phyloP scores from a whole-genome alignment of 2,113 vertebrate species.

The Neodon shergylaensis region DNA sequence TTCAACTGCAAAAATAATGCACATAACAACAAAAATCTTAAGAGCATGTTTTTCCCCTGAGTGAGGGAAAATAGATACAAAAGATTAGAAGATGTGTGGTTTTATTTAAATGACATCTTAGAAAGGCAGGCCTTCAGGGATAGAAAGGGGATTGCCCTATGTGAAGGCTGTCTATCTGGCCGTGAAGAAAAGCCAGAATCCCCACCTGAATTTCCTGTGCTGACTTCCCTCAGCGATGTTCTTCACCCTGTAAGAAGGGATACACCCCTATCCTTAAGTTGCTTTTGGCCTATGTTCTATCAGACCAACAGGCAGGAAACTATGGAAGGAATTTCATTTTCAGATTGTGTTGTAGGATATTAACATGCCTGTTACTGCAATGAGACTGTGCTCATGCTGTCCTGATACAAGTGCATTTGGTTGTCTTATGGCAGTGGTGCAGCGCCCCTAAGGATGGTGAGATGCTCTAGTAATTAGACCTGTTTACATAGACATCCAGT shows the following conservation, averaged over 20 bases:
- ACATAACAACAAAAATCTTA: background rate
- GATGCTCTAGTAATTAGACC: background rate
- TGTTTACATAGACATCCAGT: background rate
- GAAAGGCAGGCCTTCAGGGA: background rate
- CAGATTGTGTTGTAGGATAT: background rate
- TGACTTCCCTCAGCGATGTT: background rate
- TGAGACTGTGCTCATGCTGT: background rate
- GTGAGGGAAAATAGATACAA: background rate
- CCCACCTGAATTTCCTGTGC: background rate
- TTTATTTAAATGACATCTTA: background rate
- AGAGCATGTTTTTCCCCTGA: background rate
- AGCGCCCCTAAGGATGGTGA: background rate
- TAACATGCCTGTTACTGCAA: background rate
- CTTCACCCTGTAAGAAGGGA: background rate
- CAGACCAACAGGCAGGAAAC: background rate
- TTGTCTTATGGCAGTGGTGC: background rate
- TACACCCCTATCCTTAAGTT: background rate
- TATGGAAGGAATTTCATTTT: slow-evolving; percentile 14
- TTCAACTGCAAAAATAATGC: background rate
- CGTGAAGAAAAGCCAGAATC: background rate
- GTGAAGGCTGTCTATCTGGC: background rate
- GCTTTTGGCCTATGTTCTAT: background rate
- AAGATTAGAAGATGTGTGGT: background rate
- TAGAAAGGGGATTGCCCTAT: background rate
- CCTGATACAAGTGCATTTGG: background rate